phyloP scores from a whole-genome alignment of 2,888 invertebrate species.

The Harpalus rubripes region DNA sequence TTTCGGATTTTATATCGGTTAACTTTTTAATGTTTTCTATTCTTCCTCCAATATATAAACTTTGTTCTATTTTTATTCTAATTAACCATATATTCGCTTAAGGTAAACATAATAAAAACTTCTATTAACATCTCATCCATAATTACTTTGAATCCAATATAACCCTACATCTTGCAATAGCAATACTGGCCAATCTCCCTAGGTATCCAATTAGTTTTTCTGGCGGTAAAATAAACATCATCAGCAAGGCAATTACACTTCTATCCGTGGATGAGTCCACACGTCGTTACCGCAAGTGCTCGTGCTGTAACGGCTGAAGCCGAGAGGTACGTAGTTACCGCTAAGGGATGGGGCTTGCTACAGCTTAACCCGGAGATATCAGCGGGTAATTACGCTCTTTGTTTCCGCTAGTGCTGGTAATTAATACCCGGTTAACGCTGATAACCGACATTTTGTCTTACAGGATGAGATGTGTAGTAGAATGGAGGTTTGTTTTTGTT shows the following conservation, averaged over 20 bases:
- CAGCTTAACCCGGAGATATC: slow-evolving; percentile 44
- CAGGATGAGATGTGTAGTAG: slow-evolving; percentile 3
- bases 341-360: slow-evolving; percentile 9
- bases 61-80: too few relatives aligned
- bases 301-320: too few relatives aligned
- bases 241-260: slow-evolving; percentile 32
- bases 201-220: slow-evolving; percentile 46
- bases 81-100: too few relatives aligned
- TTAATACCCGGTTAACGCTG: slow-evolving; percentile 34
- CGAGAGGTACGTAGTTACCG: background rate
- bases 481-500: slow-evolving; percentile 27
- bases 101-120: too few relatives aligned
- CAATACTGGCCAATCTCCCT: background rate
- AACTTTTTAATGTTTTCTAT: too few relatives aligned
- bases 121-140: too few relatives aligned
- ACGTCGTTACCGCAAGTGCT: slow-evolving; percentile 32
- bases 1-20: too few relatives aligned
- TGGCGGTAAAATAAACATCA: slow-evolving; percentile 33
- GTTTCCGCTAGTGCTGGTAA: slow-evolving; percentile 40
- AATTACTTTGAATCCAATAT: too few relatives aligned
- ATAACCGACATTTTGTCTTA: slow-evolving; percentile 49
- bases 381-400: slow-evolving; percentile 45
- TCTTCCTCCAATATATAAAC: too few relatives aligned
- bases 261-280: slow-evolving; percentile 22
- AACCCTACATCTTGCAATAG: slow-evolving; percentile 10